These are phyloP conservation scores for Lithophane ornitopus DNA, from an alignment of 2,888 invertebrate species.

Conservation along the genomic window DNA sequence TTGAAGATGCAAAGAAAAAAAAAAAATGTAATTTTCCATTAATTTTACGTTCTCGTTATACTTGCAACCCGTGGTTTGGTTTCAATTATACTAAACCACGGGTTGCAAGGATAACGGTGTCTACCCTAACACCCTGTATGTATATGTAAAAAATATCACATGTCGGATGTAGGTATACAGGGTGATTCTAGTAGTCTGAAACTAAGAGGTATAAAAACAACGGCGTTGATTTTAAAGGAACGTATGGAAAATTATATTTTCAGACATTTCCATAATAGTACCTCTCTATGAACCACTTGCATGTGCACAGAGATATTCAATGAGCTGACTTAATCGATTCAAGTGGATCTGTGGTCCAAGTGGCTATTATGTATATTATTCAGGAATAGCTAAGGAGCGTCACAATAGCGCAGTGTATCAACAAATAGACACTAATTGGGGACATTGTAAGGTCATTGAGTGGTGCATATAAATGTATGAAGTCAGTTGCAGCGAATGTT, in stretches of 20 bases:
- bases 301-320: too few species aligned
- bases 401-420: conserved; percentile 61
- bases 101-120: too few species aligned
- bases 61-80: too few species aligned
- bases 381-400: conserved; percentile 39
- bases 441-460: conserved; percentile 62
- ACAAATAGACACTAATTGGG: conserved; percentile 66
- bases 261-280: too few species aligned
- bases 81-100: too few species aligned
- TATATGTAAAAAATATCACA: too few species aligned
- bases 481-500: background rate
- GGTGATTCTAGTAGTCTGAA: background rate
- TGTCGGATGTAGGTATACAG: background rate
- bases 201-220: background rate
- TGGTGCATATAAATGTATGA: conserved; percentile 47
- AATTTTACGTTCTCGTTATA: too few species aligned
- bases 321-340: conserved; percentile 46
- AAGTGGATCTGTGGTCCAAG: conserved; percentile 36
- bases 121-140: too few species aligned
- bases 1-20: too few species aligned
- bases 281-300: background rate
- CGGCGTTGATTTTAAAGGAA: background rate
- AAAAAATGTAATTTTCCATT: too few species aligned
- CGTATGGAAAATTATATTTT: background rate
- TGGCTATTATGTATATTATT: conserved; percentile 52